Percentiles rank a stretch among this genome's conserved stretches.
Evolutionary conservation across 30 jellyfish, hydroid and myxozoan genomes (phyloP).

Genomic region (Phacellophora camtschatica): DNA sequence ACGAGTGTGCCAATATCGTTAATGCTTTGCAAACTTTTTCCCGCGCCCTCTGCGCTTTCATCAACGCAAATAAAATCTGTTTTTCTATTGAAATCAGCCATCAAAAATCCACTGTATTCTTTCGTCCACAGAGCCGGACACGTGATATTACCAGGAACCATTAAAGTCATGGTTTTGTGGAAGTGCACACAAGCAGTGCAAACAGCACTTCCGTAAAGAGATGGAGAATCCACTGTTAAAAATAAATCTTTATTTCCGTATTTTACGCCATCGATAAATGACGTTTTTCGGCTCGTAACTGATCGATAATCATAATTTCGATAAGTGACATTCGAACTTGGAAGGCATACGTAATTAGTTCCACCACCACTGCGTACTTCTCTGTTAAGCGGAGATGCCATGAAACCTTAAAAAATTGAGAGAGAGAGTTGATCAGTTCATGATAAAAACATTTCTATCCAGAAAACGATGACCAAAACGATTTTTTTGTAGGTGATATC

Average conservation of each 20-base stretch:
- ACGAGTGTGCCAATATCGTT: conserved; percentile 22
- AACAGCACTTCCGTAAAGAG: conserved; percentile 46
- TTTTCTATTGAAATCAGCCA: conserved; percentile 46
- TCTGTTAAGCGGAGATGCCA: conserved; percentile 50
- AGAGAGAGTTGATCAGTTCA: no score
- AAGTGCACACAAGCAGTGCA: conserved; percentile 38
- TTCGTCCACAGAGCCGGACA: conserved; percentile 45
- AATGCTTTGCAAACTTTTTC: conserved; percentile 4
- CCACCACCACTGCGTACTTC: conserved; percentile 55
- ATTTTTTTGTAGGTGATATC: no score
- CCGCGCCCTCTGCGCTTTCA: conserved; percentile 46
- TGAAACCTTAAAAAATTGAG: conserved; percentile 34
- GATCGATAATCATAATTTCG: conserved; percentile 7
- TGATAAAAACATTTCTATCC: no score
- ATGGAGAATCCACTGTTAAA: conserved; percentile 3
- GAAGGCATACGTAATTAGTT: conserved; percentile 59
- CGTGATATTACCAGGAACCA: conserved; percentile 49
- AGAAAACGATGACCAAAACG: no score
- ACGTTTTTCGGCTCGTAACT: conserved; percentile 8
- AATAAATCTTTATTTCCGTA: conserved; percentile 32
- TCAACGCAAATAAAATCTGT: conserved; percentile 60
- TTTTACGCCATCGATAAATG: conserved; percentile 50
- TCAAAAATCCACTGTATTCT: conserved; percentile 42
- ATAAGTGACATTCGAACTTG: conserved; percentile 18
- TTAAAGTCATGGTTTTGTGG: conserved; percentile 40